phyloP scores from a whole-genome alignment of 2,888 invertebrate species.

The Trissonchulus sp. region DNA sequence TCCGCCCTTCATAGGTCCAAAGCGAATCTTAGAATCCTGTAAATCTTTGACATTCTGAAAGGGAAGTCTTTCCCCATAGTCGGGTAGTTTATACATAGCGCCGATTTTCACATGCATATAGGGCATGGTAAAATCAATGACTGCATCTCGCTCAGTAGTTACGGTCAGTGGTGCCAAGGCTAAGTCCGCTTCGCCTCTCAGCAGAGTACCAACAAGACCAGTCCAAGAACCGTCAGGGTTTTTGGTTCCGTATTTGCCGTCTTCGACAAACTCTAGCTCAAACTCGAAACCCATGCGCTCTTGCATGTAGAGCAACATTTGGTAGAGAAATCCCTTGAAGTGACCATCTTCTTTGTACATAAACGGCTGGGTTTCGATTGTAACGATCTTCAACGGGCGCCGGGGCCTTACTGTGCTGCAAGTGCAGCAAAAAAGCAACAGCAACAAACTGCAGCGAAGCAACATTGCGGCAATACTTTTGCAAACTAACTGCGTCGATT shows the following conservation, averaged over 20 bases:
- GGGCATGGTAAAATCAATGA: conserved; percentile 13
- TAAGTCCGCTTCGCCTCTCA: conserved; percentile 1
- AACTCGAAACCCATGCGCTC: conserved; percentile 9
- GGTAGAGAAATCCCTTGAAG: conserved; percentile 1
- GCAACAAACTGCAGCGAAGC: no score
- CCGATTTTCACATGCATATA: neutral
- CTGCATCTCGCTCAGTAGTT: conserved; percentile 5
- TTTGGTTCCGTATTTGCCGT: neutral
- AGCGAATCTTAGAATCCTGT: neutral
- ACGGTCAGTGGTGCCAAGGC: conserved; percentile 21
- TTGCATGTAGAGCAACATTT: neutral
- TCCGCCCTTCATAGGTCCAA: neutral
- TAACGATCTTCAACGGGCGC: neutral
- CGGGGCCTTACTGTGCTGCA: neutral
- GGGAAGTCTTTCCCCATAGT: neutral
- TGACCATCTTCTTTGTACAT: neutral
- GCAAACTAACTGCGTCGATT: no score
- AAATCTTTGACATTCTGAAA: neutral
- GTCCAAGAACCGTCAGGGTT: neutral
- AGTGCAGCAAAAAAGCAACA: no score
- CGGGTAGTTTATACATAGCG: neutral
- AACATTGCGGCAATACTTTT: no score
- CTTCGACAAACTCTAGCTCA: neutral
- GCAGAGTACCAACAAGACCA: neutral
- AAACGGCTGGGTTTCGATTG: conserved; percentile 8